phyloP scores from a whole-genome alignment of 2,888 invertebrate species.

The Tribolium freemani region DNA sequence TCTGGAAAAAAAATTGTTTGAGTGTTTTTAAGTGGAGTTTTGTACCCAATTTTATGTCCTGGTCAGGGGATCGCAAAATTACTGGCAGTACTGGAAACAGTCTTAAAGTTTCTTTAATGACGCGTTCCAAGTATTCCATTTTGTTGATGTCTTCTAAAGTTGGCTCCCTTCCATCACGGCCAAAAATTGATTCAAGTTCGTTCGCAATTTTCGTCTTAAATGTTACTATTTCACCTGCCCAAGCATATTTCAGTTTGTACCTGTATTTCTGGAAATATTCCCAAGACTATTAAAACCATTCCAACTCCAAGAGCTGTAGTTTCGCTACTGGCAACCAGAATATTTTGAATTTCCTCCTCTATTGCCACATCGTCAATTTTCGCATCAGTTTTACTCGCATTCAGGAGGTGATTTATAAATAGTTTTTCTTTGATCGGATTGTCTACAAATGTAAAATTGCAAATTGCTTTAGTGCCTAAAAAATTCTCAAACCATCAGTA shows the following conservation, averaged over 20 bases:
- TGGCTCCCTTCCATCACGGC: background rate
- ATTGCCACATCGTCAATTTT: background rate
- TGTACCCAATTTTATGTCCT: conserved; percentile 4
- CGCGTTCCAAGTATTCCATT: conserved; percentile 8
- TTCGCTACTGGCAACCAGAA: conserved; percentile 4
- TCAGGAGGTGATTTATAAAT: too few species aligned
- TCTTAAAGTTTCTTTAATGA: conserved; percentile 18
- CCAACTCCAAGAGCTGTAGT: background rate
- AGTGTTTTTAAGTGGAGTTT: too few species aligned
- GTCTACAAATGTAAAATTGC: too few species aligned
- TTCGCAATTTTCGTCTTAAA: background rate
- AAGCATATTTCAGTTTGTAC: background rate
- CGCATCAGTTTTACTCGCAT: background rate
- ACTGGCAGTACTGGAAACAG: conserved; percentile 9
- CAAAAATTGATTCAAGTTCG: conserved; percentile 2
- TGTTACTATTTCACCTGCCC: background rate
- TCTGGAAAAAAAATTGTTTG: background rate
- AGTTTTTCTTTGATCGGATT: too few species aligned
- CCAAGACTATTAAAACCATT: background rate
- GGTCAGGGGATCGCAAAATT: background rate
- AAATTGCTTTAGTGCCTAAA: too few species aligned
- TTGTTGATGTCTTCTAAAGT: conserved; percentile 7
- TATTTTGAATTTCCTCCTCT: background rate
- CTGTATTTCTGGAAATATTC: conserved; percentile 8
- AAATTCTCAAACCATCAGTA: too few species aligned